Base-by-base conservation (phyloP, 2,113 vertebrate genomes). In the Telmatochromis sp. region DNA sequence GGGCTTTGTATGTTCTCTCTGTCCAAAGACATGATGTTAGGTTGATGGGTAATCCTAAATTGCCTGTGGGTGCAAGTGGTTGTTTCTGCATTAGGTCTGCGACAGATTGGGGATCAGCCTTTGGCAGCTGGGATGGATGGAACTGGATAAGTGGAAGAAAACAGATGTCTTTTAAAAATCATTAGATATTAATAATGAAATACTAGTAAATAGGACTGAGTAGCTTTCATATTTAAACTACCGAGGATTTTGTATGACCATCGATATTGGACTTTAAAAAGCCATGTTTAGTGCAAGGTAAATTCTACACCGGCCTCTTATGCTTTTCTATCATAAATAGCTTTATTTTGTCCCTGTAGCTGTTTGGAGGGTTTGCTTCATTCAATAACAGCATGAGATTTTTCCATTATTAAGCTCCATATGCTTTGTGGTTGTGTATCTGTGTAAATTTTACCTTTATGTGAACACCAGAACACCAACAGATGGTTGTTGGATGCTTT, bases 401-500 rank as follows among this genome's bases (percentile, higher is more conserved):
- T 79, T 40, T 53, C 9, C 6, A 11, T 84, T 73, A 87, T 80
- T 80, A 85, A 55, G 68, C 53, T 21, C 7, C 23, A 47, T 51
- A 23, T 83, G 54, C 57, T 80, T 21, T 80, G 6, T n/a, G n/a
- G 53, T 54, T 58, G 28, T 31, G 19, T 75, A 19, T 42, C 3
- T 73, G n/a, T 53, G 45, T 82, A 53, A 58, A 81, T 63, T 80
- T 82, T 81, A 71, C 13, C 47, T 78, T 80, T 19, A 86, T 92
- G 89, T 88, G 81, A 90, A 86, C 60, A 87, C 58, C 87, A 90
- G 80, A 87, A 85, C 42, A 85, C 65, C 81, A 83, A 47, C 91
- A 93, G 94, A 94, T 94, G 92, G 84, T 86, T 68, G 68, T 55
- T 86, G 54, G 80, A 82, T 31, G 31, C 33, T 21, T 68, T 75